Evolutionary conservation across 2,888 invertebrate species (phyloP).

Genomic region (Linyphia triangularis): DNA sequence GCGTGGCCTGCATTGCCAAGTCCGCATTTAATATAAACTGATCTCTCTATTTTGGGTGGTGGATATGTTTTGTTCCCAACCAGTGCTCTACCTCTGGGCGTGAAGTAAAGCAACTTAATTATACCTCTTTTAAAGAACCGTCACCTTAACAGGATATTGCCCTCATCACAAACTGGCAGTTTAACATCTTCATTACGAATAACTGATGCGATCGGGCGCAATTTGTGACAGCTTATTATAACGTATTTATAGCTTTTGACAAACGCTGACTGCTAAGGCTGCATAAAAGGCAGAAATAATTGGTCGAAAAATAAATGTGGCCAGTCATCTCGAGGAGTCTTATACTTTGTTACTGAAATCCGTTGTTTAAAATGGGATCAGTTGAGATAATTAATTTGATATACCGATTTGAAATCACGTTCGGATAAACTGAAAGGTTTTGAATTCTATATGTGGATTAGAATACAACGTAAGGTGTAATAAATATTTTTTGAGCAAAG

Average conservation of each 20-base stretch:
- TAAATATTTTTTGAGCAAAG: too few species aligned
- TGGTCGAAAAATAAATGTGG: constrained; percentile 45
- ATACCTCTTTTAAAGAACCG: constrained; percentile 45
- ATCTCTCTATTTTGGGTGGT: background rate
- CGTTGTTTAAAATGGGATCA: too few species aligned
- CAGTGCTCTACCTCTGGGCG: constrained; percentile 5
- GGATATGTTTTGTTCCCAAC: constrained; percentile 48
- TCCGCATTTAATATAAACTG: constrained; percentile 23
- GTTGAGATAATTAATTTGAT: too few species aligned
- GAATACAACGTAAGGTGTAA: too few species aligned
- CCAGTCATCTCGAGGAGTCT: background rate
- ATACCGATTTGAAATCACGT: too few species aligned
- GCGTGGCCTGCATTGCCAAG: constrained; percentile 60
- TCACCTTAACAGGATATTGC: constrained; percentile 68
- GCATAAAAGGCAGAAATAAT: constrained; percentile 36
- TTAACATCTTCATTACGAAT: constrained; percentile 64
- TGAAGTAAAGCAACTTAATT: constrained; percentile 59
- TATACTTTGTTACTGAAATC: background rate
- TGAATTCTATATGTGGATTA: too few species aligned
- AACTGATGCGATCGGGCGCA: constrained; percentile 37
- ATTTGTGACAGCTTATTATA: constrained; percentile 70
- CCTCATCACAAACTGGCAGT: constrained; percentile 55
- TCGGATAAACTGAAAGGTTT: too few species aligned
- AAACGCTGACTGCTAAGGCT: constrained; percentile 4
- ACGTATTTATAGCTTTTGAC: constrained; percentile 65